Percentiles rank a stretch among this genome's conserved stretches.
Evolutionary conservation across 2,113 vertebrate species (phyloP).

Genomic region (Pipa parva): DNA sequence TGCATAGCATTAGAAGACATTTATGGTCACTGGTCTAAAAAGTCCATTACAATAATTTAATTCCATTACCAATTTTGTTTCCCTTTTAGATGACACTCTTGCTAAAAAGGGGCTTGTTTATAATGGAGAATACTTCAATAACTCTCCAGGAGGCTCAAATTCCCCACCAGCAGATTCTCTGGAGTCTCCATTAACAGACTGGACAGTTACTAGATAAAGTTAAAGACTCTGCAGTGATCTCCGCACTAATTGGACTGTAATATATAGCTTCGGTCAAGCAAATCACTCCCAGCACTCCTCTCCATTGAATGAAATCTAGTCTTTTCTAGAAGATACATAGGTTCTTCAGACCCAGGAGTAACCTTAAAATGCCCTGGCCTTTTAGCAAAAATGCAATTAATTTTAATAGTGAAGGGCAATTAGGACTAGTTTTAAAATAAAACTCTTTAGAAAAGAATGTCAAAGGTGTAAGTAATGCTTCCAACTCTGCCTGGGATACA

Average conservation of each 20-base stretch:
- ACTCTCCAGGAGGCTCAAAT: constrained; percentile 49
- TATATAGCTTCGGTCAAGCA: constrained; percentile 73
- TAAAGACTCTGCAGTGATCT: constrained; percentile 71
- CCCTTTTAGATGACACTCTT: constrained; percentile 12
- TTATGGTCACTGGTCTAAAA: constrained; percentile 21
- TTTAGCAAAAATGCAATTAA: constrained; percentile 78
- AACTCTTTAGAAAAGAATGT: constrained; percentile 63
- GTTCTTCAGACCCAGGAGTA: constrained; percentile 67
- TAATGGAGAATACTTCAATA: constrained; percentile 32
- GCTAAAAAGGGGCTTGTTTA: constrained; percentile 16
- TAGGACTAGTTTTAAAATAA: constrained; percentile 70
- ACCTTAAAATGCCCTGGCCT: constrained; percentile 72
- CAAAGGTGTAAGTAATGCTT: constrained; percentile 56
- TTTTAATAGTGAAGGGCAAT: constrained; percentile 77
- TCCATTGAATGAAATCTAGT: constrained; percentile 67
- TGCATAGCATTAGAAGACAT: neutral
- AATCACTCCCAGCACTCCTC: constrained; percentile 68
- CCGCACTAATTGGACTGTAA: constrained; percentile 79
- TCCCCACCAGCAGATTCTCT: constrained; percentile 49
- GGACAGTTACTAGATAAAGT: constrained; percentile 70
- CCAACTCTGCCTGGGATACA: constrained; percentile 27
- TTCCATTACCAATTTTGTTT: constrained; percentile 40
- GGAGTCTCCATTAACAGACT: constrained; percentile 59
- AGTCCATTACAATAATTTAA: constrained; percentile 36
- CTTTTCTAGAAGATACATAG: constrained; percentile 76